These are phyloP conservation scores for Trachelus stipa DNA, from an alignment of 2,888 invertebrate genomes.

Conservation along the genomic window DNA sequence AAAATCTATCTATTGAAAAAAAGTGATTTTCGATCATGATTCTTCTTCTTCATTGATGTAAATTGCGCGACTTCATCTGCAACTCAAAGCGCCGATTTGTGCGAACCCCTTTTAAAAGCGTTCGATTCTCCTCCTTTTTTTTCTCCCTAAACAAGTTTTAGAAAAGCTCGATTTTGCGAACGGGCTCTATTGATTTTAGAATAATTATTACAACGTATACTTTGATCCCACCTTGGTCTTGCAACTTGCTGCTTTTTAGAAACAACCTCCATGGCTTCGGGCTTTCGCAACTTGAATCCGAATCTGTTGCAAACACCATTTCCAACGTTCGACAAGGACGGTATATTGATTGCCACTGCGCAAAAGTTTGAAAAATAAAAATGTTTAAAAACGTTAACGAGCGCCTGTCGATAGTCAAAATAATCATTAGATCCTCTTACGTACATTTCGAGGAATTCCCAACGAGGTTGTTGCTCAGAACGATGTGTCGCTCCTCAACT, in stretches of 20 bases:
- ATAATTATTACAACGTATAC: not conserved
- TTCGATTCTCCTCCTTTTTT: conserved; percentile 66
- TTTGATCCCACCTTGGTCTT: conserved; percentile 24
- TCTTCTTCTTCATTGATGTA: conserved; percentile 32
- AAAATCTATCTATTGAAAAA: not conserved
- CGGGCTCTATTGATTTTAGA: not conserved
- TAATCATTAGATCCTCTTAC: not conserved
- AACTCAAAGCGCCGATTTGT: conserved; percentile 80
- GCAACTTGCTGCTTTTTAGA: conserved; percentile 29
- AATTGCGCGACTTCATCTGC: conserved; percentile 76
- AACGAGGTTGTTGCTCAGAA: conserved; percentile 23
- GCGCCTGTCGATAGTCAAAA: not conserved
- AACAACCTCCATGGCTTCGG: conserved; percentile 48
- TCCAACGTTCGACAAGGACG: not conserved
- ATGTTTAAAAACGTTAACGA: not conserved
- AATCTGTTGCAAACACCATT: conserved; percentile 65
- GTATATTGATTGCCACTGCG: not conserved
- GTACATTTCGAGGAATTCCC: not conserved
- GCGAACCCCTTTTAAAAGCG: conserved; percentile 74
- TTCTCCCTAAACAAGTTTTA: conserved; percentile 43
- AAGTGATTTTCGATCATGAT: not conserved
- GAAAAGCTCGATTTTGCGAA: not conserved
- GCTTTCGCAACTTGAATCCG: conserved; percentile 69
- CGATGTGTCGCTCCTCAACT: conserved; percentile 44
- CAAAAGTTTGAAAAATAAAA: not conserved